A percentile compares a stretch with the other conserved stretches of the same genome.
phyloP scores from a whole-genome alignment of 2,888 invertebrate species.

The Ectropis crepuscularia region DNA sequence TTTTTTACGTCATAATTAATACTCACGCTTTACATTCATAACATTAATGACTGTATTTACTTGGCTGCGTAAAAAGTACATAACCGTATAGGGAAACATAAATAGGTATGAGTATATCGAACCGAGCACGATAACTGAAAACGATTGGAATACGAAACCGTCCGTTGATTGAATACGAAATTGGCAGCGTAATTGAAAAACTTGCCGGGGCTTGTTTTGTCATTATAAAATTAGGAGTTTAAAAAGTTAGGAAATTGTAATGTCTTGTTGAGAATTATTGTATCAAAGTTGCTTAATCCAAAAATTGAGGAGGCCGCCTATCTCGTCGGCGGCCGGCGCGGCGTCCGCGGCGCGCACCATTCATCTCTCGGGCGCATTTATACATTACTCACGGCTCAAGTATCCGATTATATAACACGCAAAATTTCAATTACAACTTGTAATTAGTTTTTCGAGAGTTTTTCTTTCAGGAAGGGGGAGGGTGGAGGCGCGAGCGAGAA shows the following conservation, averaged over 20 bases:
- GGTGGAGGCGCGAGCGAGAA: slow-evolving; percentile 68
- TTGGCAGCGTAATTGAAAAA: slow-evolving; percentile 40
- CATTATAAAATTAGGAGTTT: slow-evolving; percentile 47
- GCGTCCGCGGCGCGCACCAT: slow-evolving; percentile 64
- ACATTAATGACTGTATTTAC: not conserved
- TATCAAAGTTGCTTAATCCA: slow-evolving; percentile 72
- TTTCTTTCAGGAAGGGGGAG: slow-evolving; percentile 83
- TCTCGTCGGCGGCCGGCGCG: slow-evolving; percentile 59
- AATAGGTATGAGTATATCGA: slow-evolving; percentile 13
- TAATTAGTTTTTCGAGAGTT: slow-evolving; percentile 86
- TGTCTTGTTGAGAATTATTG: slow-evolving; percentile 63
- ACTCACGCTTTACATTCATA: no score
- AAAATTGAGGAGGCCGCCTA: slow-evolving; percentile 68
- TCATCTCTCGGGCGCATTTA: slow-evolving; percentile 82
- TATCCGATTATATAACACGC: slow-evolving; percentile 86
- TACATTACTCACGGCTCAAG: slow-evolving; percentile 85
- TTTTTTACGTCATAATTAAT: no score
- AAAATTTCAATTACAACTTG: slow-evolving; percentile 86
- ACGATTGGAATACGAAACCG: slow-evolving; percentile 29
- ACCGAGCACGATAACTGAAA: slow-evolving; percentile 26
- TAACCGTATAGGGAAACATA: slow-evolving; percentile 15
- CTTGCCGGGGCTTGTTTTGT: slow-evolving; percentile 39
- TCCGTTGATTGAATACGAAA: slow-evolving; percentile 33
- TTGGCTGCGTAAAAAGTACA: slow-evolving; percentile 19
- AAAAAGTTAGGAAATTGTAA: slow-evolving; percentile 55